Base-by-base conservation (phyloP, 2,797 vertebrate species). In the Hippocampus kuda region DNA sequence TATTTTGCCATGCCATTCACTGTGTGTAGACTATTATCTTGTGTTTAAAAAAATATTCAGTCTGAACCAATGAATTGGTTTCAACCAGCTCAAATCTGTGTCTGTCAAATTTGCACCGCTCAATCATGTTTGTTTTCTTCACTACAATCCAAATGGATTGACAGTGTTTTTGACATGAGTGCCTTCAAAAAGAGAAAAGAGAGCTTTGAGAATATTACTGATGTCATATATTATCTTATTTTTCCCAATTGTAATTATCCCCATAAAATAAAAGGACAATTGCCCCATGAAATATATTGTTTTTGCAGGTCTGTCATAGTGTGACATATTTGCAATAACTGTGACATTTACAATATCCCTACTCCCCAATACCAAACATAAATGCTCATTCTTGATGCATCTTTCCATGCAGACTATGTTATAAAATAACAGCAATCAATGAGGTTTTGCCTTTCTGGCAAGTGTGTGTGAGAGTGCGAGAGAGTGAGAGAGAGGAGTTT, bases 371-470 rank as follows among this genome's bases (percentile, higher is more conserved):
- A 16, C 4, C 27, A 60, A 30, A 57, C 11, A 57, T 2, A 57
- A 26, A 16, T 60, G 13, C 7, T 16, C 6, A 34, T 30, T 60
- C 2, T 46, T 46, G 13, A 24, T 44, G 46, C 15, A 27, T 3
- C n/a, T 46, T 65, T n/a, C 12, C 2, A n/a, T 44, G 61, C 20
- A 63, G 24, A n/a, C 22, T 10, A 22, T 65, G 5, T 44, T 65
- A 26, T 48, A 76, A 77, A 54, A 59, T 42, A 69, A 68, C 34
- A 41, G 51, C 65, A 69, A 70, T 75, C 67, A 77, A 82, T 85
- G 70, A 79, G 82, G 73, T 82, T 85, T 75, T 78, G 79, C 71
- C 67, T 70, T 78, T 80, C 79, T 76, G 70, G 24, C 67, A 77
- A 75, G 65, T 79, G 71, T 46, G 44, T 80, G 82, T 67, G 75